These are phyloP conservation scores for Euphonia xanthogaster DNA, from an alignment of 2,797 vertebrate genomes.

Conservation along the genomic window DNA sequence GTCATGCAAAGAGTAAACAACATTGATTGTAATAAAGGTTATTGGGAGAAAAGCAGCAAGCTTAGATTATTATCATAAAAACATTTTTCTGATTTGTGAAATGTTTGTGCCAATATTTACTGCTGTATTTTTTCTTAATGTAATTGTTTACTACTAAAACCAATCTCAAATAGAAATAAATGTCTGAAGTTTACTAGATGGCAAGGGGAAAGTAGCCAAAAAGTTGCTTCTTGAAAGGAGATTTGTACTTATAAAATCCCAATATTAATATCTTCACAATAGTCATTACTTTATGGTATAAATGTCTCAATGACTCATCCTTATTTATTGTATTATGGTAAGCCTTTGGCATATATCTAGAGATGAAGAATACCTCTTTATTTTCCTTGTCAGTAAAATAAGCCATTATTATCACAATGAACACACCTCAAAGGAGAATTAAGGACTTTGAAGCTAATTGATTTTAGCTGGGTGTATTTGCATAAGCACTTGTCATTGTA, in stretches of 20 bases:
- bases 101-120: background rate
- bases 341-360: background rate
- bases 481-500: rapidly evolving
- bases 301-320: background rate
- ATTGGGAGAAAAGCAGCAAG: background rate
- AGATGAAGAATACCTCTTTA: background rate
- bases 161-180: background rate
- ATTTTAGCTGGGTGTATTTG: background rate
- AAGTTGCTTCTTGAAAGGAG: background rate
- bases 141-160: background rate
- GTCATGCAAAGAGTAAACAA: background rate
- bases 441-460: background rate
- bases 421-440: background rate
- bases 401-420: background rate
- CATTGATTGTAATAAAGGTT: background rate
- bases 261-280: background rate
- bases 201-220: background rate
- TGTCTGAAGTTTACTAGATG: background rate
- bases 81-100: background rate
- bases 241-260: background rate
- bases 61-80: background rate
- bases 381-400: background rate
- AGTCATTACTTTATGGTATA: background rate
- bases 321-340: background rate
- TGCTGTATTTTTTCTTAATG: background rate